phyloP scores from a whole-genome alignment of 2,113 vertebrate genomes.

The Drymodes brunneopygia region DNA sequence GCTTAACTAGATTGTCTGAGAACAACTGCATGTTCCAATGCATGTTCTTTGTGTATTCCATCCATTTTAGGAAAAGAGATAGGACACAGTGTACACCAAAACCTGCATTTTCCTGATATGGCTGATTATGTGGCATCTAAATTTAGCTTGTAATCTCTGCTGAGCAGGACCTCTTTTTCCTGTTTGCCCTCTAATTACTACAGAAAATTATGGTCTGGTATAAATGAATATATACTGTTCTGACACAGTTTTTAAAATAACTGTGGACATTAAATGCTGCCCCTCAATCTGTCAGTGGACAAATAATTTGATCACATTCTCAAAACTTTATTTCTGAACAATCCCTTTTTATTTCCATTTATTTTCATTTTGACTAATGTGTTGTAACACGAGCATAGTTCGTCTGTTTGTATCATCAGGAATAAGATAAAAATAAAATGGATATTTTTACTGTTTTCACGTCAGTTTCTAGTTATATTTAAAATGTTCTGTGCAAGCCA shows the following conservation, averaged over 20 bases:
- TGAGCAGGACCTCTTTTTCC: background rate
- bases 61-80: background rate
- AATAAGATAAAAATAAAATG: background rate
- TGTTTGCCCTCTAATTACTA: conserved; percentile 1
- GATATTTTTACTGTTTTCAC: background rate
- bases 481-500: background rate
- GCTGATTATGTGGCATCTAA: background rate
- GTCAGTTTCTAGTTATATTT: background rate
- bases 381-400: background rate
- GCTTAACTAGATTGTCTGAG: background rate
- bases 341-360: background rate
- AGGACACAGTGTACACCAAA: background rate
- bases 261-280: background rate
- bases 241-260: background rate
- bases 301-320: background rate
- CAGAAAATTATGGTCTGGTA: background rate
- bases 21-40: background rate
- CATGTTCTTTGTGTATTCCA: background rate
- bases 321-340: background rate
- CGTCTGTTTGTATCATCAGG: background rate
- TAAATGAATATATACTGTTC: background rate
- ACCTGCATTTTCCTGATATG: conserved; percentile 13
- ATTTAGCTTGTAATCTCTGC: conserved; percentile 14
- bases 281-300: background rate
- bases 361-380: background rate